Percentiles rank a stretch among this genome's conserved stretches.
Evolutionary conservation across 1,140 invertebrate species (phyloP).

Genomic region (Nasonia vitripennis): DNA sequence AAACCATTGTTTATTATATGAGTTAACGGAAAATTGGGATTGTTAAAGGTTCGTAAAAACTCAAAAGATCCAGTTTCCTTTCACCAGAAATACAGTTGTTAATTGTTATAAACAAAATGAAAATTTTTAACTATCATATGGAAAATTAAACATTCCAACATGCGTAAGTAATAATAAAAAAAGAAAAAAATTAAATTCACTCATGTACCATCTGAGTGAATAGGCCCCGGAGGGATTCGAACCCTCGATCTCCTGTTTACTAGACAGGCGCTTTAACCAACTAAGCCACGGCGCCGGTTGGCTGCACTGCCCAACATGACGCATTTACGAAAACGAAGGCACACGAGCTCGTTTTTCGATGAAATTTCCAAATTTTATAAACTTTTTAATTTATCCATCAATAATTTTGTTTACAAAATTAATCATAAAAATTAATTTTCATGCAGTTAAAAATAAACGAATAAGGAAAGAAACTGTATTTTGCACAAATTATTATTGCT

Average conservation of each 20-base stretch:
- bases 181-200: slow-evolving; percentile 50
- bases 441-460: no score
- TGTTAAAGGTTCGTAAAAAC: background rate
- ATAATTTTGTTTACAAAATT: no score
- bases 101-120: background rate
- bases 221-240: slow-evolving; percentile 77
- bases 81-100: background rate
- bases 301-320: background rate
- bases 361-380: background rate
- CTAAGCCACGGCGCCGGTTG: slow-evolving; percentile 75
- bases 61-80: background rate
- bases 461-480: no score
- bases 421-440: no score
- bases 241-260: slow-evolving; percentile 78
- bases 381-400: background rate
- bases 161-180: background rate
- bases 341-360: background rate
- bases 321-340: background rate
- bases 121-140: background rate
- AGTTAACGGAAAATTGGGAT: no score
- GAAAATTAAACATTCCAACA: background rate
- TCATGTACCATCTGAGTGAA: background rate
- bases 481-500: no score
- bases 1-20: no score
- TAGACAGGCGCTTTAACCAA: slow-evolving; percentile 79